Base-by-base conservation (phyloP, 2,113 vertebrate genomes). In the Illadopsis cleaveri region DNA sequence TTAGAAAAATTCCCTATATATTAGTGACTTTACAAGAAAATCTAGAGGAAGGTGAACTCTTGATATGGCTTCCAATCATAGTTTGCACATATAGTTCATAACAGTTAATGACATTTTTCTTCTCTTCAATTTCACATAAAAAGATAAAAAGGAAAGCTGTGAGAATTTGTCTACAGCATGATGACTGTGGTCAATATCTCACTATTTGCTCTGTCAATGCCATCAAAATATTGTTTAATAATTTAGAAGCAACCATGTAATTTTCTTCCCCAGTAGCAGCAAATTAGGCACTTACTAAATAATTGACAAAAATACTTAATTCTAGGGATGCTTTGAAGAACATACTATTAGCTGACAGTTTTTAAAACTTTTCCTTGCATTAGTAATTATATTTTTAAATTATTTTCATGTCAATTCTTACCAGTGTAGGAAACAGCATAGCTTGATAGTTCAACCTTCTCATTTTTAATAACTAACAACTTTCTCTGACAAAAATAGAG, bases 271-370 rank as follows among this genome's bases (percentile, higher is more conserved):
- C 78, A 96, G 91, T 61, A 98, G 95, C 93, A 97, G 92, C 94
- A 98, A 98, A 98, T 98, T 97, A 98, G 97, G 96, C 92, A 96
- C 97, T 98, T 98, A 98, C 97, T 97, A 98, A 98, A 98, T 98
- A 98, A 98, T 97, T 98, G 96, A 97, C 84, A 95, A 96, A 97
- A 98, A 97, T 93, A 97, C 89, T 97, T 98, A 97, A 98, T 98
- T 98, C 90, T 97, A 97, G 96, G 87, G 94, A 93, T 91, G 89
- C 60, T 84, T 96, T 90, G 62, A 96, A 70, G 80, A 96, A 91
- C 81, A 76, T 94, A n/a, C 68, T 93, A 89, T 95, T 97, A 95
- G 83, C 86, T 96, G 93, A 50, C 81, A 93, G 62, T 66, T 96
- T 97, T 91, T 37, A 94, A 92, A 97, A 96, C 65, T 89, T 95